These are phyloP conservation scores for Nemoura dubitans DNA, from an alignment of 2,888 invertebrate genomes.

Conservation along the genomic window DNA sequence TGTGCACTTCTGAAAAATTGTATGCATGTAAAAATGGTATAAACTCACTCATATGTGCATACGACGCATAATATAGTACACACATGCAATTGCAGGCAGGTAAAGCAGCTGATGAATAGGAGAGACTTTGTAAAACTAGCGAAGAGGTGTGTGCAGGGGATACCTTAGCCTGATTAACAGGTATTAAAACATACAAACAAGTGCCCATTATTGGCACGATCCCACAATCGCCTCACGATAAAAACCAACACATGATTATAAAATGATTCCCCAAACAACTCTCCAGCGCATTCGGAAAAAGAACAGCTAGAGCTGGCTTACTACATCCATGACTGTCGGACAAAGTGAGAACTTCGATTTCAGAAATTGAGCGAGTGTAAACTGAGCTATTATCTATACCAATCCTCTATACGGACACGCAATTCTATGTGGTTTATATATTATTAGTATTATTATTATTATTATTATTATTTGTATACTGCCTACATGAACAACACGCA, in stretches of 20 bases:
- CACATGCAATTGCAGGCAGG: not conserved
- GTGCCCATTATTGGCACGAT: slow-evolving; percentile 35
- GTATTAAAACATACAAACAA: slow-evolving; percentile 41
- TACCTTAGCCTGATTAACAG: slow-evolving; percentile 32
- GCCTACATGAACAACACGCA: slow-evolving; percentile 20
- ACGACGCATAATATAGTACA: too few relatives aligned
- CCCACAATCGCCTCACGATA: slow-evolving; percentile 3
- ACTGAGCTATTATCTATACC: not conserved
- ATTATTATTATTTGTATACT: slow-evolving; percentile 21
- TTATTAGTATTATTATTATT: not conserved
- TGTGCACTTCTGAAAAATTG: too few relatives aligned
- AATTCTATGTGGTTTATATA: not conserved
- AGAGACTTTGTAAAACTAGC: not conserved
- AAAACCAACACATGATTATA: not conserved
- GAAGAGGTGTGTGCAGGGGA: slow-evolving; percentile 24
- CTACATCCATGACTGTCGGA: not conserved
- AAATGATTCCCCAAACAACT: not conserved
- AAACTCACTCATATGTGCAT: too few relatives aligned
- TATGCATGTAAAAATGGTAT: too few relatives aligned
- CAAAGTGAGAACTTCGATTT: not conserved
- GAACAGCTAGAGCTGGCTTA: not conserved
- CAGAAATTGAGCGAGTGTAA: not conserved
- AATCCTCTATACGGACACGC: not conserved
- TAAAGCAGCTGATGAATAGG: not conserved
- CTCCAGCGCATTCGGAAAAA: not conserved